phyloP scores from a whole-genome alignment of 2,888 invertebrate genomes.

The Alloscopus bannaensis region DNA sequence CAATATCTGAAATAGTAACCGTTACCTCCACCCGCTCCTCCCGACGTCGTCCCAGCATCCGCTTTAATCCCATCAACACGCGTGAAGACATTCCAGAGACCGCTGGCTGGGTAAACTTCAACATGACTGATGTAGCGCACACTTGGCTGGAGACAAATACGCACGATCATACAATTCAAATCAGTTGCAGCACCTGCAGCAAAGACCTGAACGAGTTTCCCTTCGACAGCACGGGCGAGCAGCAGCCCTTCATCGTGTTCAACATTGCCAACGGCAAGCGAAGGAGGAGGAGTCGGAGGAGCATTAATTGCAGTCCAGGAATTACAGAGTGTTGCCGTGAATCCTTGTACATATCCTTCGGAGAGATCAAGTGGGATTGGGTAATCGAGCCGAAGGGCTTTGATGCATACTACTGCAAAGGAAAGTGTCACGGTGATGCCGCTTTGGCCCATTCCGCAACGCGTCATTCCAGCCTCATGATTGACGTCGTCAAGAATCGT shows the following conservation, averaged over 20 bases:
- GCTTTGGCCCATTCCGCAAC: constrained; percentile 82
- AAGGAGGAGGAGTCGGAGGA: constrained; percentile 79
- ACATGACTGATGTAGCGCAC: constrained; percentile 85
- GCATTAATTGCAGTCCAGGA: constrained; percentile 83
- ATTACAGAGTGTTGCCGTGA: constrained; percentile 89
- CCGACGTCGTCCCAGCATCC: not conserved
- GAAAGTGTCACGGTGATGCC: constrained; percentile 85
- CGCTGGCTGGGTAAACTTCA: constrained; percentile 89
- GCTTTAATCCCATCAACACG: constrained; percentile 9
- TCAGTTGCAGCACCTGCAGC: constrained; percentile 85
- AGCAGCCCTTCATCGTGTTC: constrained; percentile 85
- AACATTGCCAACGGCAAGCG: constrained; percentile 77
- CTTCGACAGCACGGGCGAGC: constrained; percentile 76
- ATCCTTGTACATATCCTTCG: constrained; percentile 87
- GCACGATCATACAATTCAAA: constrained; percentile 83
- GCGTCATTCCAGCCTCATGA: constrained; percentile 84
- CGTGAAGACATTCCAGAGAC: constrained; percentile 63
- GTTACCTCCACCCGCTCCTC: not conserved
- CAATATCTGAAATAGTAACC: constrained; percentile 37
- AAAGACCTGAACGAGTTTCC: constrained; percentile 80
- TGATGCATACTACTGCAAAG: constrained; percentile 91
- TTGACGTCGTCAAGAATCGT: constrained; percentile 74
- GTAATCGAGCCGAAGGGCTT: constrained; percentile 88
- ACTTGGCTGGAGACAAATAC: constrained; percentile 84
- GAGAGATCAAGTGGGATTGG: constrained; percentile 92